Percentiles rank a stretch among this genome's conserved stretches.
phyloP scores from a whole-genome alignment of 2,888 invertebrate genomes.

The Drosophila conformis region DNA sequence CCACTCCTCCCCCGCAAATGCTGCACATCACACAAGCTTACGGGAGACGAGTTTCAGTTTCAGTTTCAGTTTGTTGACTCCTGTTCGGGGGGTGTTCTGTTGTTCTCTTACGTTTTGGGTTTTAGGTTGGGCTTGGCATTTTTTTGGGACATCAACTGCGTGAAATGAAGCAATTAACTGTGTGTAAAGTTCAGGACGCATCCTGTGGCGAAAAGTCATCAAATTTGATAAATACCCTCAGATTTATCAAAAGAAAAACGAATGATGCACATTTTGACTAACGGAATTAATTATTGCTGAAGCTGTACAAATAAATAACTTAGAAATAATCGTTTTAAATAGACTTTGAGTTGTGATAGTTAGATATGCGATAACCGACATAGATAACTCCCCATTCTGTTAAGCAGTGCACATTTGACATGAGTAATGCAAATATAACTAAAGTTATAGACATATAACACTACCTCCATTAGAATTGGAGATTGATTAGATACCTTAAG shows the following conservation, averaged over 20 bases:
- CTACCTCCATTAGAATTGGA: background rate
- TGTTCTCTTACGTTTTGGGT: constrained; percentile 7
- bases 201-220: constrained; percentile 47
- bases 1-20: constrained; percentile 7
- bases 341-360: background rate
- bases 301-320: background rate
- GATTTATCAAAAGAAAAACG: constrained; percentile 44
- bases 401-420: background rate
- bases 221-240: constrained; percentile 50
- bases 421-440: background rate
- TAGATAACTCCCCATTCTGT: background rate
- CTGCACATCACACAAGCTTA: constrained; percentile 36
- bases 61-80: constrained; percentile 36
- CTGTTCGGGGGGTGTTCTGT: constrained; percentile 27
- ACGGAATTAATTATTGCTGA: constrained; percentile 14
- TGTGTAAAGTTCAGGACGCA: constrained; percentile 64
- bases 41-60: constrained; percentile 26
- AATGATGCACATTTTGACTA: background rate
- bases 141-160: constrained; percentile 75
- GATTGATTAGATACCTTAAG: background rate
- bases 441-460: background rate
- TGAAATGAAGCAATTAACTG: constrained; percentile 83
- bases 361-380: background rate
- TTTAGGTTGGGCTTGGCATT: constrained; percentile 57
- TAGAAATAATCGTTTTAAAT: background rate